Conservation (phyloP, 1,140 invertebrate genomes). For the Halesus radiatus region DNA sequence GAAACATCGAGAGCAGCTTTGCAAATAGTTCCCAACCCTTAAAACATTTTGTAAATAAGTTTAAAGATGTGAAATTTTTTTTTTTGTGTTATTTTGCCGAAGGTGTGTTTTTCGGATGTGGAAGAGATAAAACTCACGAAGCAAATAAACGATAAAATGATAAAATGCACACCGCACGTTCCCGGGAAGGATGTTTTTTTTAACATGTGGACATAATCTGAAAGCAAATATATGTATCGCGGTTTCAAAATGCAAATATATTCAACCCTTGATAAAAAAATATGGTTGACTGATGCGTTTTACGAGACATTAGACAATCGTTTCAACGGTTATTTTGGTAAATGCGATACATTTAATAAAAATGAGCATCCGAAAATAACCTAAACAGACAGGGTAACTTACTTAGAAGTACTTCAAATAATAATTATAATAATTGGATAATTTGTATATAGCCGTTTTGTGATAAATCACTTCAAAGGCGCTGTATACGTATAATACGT, state of each 20-base stretch:
- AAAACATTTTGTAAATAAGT: slow-evolving; percentile 24
- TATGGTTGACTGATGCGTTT: not conserved
- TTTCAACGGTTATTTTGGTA: no score
- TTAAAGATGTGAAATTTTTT: slow-evolving; percentile 19
- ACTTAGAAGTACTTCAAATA: no score
- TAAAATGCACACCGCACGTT: slow-evolving; percentile 33
- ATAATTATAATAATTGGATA: no score
- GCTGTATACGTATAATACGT: no score
- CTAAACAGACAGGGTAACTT: no score
- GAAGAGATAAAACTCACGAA: slow-evolving; percentile 28
- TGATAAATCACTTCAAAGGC: no score
- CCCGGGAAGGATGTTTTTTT: slow-evolving; percentile 35
- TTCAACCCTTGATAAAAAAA: slow-evolving; percentile 33
- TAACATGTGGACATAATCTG: slow-evolving; percentile 22
- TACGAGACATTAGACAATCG: no score
- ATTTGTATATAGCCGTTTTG: no score
- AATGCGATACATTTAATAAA: no score
- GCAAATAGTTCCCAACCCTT: slow-evolving; percentile 44
- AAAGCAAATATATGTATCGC: slow-evolving; percentile 42
- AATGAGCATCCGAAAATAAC: no score
- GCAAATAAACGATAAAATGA: slow-evolving; percentile 14
- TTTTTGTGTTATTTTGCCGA: slow-evolving; percentile 19
- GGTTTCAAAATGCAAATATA: slow-evolving; percentile 39
- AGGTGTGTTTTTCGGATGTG: slow-evolving; percentile 30
- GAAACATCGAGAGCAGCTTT: slow-evolving; percentile 3